Evolutionary conservation across 2,113 vertebrate genomes (phyloP).

Genomic region (Falcunculus frontatus): DNA sequence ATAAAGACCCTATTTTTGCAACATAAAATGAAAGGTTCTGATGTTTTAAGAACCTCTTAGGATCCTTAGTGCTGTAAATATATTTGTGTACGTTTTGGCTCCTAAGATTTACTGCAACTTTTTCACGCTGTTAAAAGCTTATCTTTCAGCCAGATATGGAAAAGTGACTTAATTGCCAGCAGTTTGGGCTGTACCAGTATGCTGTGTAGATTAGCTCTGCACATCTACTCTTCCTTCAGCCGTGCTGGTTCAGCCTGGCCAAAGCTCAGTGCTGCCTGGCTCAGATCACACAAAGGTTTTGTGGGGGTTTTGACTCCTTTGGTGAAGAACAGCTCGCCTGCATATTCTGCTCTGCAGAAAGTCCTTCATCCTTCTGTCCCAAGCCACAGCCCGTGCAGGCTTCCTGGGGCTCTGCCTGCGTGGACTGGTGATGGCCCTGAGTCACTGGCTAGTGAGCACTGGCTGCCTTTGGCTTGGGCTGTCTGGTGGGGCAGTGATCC

Average conservation of each 20-base stretch:
- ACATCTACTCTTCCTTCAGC: not conserved
- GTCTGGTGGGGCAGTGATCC: not conserved
- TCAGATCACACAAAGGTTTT: not conserved
- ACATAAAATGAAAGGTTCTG: not conserved
- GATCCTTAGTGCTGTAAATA: not conserved
- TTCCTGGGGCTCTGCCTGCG: not conserved
- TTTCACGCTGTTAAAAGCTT: not conserved
- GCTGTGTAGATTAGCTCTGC: not conserved
- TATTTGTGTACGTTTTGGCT: not conserved
- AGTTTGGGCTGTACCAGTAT: not conserved
- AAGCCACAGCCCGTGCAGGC: not conserved
- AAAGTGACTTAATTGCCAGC: not conserved
- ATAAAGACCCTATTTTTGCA: not conserved
- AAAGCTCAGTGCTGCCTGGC: not conserved
- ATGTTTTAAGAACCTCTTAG: not conserved
- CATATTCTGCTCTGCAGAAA: not conserved
- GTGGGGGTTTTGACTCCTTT: not conserved
- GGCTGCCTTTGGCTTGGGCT: not conserved
- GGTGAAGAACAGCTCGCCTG: not conserved
- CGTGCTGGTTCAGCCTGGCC: not conserved
- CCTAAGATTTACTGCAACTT: not conserved
- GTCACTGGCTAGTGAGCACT: accelerated
- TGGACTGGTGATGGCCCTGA: not conserved
- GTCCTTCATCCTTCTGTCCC: not conserved
- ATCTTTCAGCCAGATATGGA: not conserved